These are phyloP conservation scores for Stichodactyla mertensii DNA, from an alignment of 64 coral and sea anemone species.

Conservation along the genomic window DNA sequence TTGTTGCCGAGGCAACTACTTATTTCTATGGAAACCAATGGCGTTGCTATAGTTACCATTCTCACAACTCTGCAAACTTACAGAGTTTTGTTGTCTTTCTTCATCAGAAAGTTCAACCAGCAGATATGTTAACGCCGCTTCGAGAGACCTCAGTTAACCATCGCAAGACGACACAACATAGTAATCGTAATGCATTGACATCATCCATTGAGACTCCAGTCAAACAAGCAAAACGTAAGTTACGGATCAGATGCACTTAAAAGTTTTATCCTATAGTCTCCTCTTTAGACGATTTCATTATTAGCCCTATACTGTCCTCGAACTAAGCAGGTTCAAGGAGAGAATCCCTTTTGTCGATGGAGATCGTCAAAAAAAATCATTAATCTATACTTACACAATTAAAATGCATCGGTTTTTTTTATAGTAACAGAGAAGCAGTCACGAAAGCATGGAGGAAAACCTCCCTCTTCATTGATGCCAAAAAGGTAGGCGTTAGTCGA, in stretches of 20 bases:
- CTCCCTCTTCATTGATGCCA: conserved; percentile 27
- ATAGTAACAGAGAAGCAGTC: conserved; percentile 24
- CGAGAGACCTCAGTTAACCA: conserved; percentile 33
- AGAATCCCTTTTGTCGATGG: no score
- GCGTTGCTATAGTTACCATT: no score
- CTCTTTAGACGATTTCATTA: no score
- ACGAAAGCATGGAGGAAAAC: conserved; percentile 1
- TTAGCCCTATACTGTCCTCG: no score
- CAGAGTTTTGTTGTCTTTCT: background rate
- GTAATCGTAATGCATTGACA: background rate
- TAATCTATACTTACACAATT: background rate
- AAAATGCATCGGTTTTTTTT: background rate
- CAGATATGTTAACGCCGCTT: conserved; percentile 25
- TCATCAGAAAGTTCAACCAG: background rate
- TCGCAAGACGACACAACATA: background rate
- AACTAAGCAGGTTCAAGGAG: no score
- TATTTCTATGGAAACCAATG: background rate
- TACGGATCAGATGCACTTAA: no score
- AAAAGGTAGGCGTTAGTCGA: conserved; percentile 5
- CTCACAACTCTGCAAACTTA: background rate
- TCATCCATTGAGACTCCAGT: background rate
- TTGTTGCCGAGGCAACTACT: no score
- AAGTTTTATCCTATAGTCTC: no score
- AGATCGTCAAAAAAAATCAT: no score
- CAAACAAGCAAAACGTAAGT: conserved; percentile 30